Percentiles rank a stretch among this genome's conserved stretches.
These are phyloP conservation scores for Aix galericulata DNA, from an alignment of 2,113 vertebrate genomes.

Conservation along the genomic window DNA sequence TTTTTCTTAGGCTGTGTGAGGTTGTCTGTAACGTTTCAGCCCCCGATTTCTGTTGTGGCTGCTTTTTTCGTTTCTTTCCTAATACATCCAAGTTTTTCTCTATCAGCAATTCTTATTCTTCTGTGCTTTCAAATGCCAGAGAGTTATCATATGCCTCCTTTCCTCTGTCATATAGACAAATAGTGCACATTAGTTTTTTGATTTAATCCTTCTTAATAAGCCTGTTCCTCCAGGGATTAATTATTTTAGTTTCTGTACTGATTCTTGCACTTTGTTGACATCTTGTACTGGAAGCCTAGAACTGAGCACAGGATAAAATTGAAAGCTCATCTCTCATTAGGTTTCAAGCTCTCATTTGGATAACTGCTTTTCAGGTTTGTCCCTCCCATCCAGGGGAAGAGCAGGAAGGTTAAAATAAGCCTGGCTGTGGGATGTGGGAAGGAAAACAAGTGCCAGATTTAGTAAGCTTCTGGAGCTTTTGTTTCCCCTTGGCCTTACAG, in stretches of 20 bases:
- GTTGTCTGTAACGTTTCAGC: neutral
- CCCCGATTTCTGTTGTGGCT: neutral
- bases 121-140: slow-evolving; percentile 9
- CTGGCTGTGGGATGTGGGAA: neutral
- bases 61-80: neutral
- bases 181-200: slow-evolving; percentile 60
- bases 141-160: slow-evolving; percentile 45
- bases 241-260: slow-evolving; percentile 67
- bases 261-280: slow-evolving; percentile 71
- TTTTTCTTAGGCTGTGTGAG: neutral
- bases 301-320: slow-evolving; percentile 10
- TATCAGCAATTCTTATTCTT: slow-evolving; percentile 12
- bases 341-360: slow-evolving; percentile 14
- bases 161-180: slow-evolving; percentile 52
- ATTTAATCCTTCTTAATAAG: slow-evolving; percentile 73
- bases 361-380: neutral
- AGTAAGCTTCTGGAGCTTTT: neutral
- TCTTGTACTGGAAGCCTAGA: slow-evolving; percentile 49
- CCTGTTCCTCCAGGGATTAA: slow-evolving; percentile 68
- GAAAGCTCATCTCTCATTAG: slow-evolving; percentile 63
- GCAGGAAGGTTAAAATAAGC: slow-evolving; percentile 3
- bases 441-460: neutral
- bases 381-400: neutral
- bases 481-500: neutral
- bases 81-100: neutral